Conservation (phyloP, 2,113 vertebrate genomes). For the Pteropus alecto region DNA sequence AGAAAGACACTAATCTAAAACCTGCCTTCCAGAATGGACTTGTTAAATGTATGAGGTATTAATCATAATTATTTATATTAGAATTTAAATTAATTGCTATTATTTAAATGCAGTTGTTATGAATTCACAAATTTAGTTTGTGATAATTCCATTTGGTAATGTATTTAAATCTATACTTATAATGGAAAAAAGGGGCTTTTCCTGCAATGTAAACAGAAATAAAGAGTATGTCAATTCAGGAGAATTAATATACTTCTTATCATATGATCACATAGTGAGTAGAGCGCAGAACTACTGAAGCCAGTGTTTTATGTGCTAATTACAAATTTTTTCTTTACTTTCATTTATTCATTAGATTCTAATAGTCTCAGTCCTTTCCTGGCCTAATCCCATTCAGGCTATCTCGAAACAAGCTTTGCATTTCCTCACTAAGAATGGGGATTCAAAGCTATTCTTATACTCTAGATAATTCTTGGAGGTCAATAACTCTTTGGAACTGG, state of each 20-base stretch:
- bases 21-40: not conserved
- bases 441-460: slow-evolving; percentile 11
- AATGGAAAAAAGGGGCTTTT: not conserved
- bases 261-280: not conserved
- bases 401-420: not conserved
- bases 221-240: not conserved
- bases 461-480: not conserved
- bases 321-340: not conserved
- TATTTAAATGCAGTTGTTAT: slow-evolving; percentile 4
- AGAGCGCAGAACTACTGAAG: not conserved
- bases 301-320: not conserved
- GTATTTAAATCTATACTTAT: not conserved
- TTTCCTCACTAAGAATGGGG: not conserved
- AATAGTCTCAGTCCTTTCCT: not conserved
- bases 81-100: not conserved
- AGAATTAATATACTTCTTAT: not conserved
- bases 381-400: not conserved
- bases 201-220: not conserved
- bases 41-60: not conserved
- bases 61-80: not conserved
- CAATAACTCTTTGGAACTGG: not conserved
- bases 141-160: not conserved
- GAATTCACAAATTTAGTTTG: not conserved
- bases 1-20: not conserved
- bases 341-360: slow-evolving; percentile 14